Conservation (phyloP, 2,888 invertebrate genomes). For the Sepioteuthis lessoniana region DNA sequence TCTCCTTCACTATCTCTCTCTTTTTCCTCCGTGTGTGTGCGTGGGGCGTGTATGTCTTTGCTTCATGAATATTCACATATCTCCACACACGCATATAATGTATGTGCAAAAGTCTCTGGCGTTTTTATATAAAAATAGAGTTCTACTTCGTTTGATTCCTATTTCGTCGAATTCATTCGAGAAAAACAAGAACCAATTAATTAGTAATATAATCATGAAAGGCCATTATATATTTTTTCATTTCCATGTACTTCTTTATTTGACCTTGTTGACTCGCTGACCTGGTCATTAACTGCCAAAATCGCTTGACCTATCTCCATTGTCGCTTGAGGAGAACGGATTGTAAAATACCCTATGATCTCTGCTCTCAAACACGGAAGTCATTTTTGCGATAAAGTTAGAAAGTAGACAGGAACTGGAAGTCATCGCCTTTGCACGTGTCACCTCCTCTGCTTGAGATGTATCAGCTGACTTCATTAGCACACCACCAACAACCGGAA, state of each 20-base stretch:
- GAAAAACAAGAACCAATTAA: not conserved
- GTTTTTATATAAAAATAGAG: too few species aligned
- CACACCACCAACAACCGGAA: not conserved
- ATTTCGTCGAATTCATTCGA: too few species aligned
- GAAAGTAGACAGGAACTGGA: not conserved
- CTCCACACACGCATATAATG: too few species aligned
- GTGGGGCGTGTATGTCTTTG: too few species aligned
- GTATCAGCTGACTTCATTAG: not conserved
- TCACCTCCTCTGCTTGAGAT: not conserved
- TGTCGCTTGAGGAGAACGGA: not conserved
- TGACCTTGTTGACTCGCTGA: not conserved
- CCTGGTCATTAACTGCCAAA: not conserved
- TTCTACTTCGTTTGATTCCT: too few species aligned
- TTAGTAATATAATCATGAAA: not conserved
- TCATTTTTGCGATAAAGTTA: not conserved
- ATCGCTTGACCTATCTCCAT: conserved; percentile 1
- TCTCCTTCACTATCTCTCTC: too few species aligned
- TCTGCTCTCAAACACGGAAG: too few species aligned
- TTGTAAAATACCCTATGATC: not conserved
- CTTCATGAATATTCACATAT: too few species aligned
- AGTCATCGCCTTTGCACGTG: not conserved
- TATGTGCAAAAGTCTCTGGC: too few species aligned
- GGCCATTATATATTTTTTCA: not conserved
- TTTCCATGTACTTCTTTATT: not conserved
- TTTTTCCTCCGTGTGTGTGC: too few species aligned